Evolutionary conservation across 2,797 vertebrate genomes (phyloP).

Genomic region (Ctenochaetus hawaiiensis): DNA sequence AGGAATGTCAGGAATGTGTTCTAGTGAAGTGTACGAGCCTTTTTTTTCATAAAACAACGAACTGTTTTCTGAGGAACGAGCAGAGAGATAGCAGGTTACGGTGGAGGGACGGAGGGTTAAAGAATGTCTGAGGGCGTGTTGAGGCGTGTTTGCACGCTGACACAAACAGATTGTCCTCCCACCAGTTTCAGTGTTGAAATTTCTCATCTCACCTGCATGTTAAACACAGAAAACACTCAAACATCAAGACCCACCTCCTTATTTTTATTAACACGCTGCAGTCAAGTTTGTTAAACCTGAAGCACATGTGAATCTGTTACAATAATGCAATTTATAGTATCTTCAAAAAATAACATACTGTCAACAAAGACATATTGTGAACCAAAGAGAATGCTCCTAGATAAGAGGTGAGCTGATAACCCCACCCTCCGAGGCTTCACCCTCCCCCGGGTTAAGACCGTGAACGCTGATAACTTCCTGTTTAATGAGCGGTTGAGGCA

Average conservation of each 20-base stretch:
- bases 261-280: neutral
- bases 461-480: conserved; percentile 13
- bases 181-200: neutral
- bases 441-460: conserved; percentile 6
- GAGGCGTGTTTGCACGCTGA: neutral
- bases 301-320: neutral
- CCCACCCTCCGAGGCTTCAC: neutral
- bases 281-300: no score
- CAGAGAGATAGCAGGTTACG: neutral
- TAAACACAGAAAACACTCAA: neutral
- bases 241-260: neutral
- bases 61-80: neutral
- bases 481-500: conserved; percentile 6
- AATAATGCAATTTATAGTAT: neutral
- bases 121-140: neutral
- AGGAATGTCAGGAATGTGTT: conserved; percentile 58
- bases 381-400: neutral
- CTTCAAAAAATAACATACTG: neutral
- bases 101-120: neutral
- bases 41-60: neutral
- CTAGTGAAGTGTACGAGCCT: neutral
- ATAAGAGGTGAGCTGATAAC: conserved; percentile 15
- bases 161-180: neutral
- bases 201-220: neutral
- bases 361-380: conserved; percentile 11